phyloP scores from a whole-genome alignment of 2,113 vertebrate genomes.

The Acrocephalus arundinaceus region DNA sequence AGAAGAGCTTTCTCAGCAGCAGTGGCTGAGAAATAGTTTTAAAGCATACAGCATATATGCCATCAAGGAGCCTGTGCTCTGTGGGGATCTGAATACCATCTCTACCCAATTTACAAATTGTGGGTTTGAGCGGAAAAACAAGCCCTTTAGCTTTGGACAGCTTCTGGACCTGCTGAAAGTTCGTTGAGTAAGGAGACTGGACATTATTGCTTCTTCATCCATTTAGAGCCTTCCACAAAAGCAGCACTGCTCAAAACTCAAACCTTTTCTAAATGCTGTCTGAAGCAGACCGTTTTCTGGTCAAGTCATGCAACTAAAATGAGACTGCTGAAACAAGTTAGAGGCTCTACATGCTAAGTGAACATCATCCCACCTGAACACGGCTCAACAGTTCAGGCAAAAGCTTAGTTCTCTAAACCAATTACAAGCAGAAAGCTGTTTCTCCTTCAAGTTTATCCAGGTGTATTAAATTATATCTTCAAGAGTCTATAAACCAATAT shows the following conservation, averaged over 20 bases:
- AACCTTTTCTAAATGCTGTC: neutral
- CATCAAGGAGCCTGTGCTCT: neutral
- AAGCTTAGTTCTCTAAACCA: neutral
- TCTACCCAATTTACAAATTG: neutral
- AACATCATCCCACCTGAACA: neutral
- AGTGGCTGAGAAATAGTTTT: neutral
- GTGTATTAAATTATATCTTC: neutral
- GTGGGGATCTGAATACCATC: neutral
- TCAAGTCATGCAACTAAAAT: neutral
- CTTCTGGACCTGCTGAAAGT: neutral
- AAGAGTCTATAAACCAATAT: neutral
- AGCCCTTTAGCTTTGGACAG: neutral
- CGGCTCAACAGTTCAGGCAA: neutral
- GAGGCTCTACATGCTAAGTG: neutral
- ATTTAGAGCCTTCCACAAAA: neutral
- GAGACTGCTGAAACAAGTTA: neutral
- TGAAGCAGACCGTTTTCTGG: neutral
- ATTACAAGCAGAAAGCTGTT: neutral
- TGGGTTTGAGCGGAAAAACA: neutral
- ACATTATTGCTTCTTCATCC: neutral
- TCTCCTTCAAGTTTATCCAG: neutral
- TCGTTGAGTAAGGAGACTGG: neutral
- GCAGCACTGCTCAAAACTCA: neutral
- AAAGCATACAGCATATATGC: neutral
- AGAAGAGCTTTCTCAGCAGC: neutral